Evolutionary conservation across 2,888 invertebrate species (phyloP), one percentile per base, ranked within the genome.

Genomic region (Lithophane socia): DNA sequence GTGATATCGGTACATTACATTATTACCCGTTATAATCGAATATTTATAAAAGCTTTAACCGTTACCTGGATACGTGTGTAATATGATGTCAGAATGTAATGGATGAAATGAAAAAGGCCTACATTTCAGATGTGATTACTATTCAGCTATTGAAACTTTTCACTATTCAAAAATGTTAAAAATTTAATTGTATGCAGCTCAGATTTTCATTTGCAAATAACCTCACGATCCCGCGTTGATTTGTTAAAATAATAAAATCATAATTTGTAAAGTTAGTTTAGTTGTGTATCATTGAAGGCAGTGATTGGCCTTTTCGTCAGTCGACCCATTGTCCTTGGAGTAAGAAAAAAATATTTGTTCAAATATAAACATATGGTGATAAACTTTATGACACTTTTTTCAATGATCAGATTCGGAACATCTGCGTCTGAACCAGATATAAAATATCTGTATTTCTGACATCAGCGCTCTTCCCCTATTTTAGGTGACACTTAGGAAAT

Each of bases 1-100:
- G 86, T 73, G 74, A 78, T 87, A 88, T 82, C 75, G 71, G 85
- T 67, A 82, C 85, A 88, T 87, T 84, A 80, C 75, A 77, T 83
- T 84, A 82, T 85, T 85, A 86, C 71, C 66, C 49, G 71, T 80
- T 83, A 82, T 78, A 82, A 82, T 86, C 64, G 77, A 84, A 80
- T 84, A 85, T 81, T 86, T 77, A 80, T 87, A 83, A 87, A 82
- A 77, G 70, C 77, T 81, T 79, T 74, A 77, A 66, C 63, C 44
- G n/a, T 49, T 63, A 72, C 54, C 29, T n/a, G 18, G 69, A 69
- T 82, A 54, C 47, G 42, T 69, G 58, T 75, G 37, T 75, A 58
- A 68, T 79, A 71, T 65, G 64, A 60, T 79, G 72, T 73, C 71
- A 76, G 73, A 72, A 69, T 73, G 12, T 79, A 18, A 73, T 61